phyloP scores from a whole-genome alignment of 1,140 invertebrate genomes.

The Ctenoplectra terminalis region DNA sequence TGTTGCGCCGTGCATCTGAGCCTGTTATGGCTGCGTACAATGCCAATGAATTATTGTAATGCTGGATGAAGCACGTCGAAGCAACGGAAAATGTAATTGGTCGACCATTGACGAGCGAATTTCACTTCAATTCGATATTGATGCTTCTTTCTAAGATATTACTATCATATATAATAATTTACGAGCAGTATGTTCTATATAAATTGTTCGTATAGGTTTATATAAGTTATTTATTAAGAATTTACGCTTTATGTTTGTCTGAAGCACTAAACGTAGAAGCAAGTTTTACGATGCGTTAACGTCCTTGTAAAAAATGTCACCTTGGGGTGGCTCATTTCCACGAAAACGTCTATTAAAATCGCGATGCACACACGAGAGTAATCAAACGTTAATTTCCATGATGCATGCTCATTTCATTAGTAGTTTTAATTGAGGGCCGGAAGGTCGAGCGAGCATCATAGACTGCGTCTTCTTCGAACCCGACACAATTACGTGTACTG shows the following conservation, averaged over 20 bases:
- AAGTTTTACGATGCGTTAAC: too few species aligned
- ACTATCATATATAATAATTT: too few species aligned
- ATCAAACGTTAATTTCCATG: constrained; percentile 35
- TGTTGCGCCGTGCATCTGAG: constrained; percentile 9
- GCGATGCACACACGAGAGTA: neutral
- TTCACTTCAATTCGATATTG: neutral
- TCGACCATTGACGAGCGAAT: neutral
- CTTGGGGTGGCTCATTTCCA: neutral
- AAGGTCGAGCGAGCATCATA: neutral
- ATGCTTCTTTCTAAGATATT: too few species aligned
- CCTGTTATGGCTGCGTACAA: constrained; percentile 7
- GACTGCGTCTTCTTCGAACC: neutral
- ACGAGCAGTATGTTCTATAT: too few species aligned
- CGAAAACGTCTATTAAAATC: neutral
- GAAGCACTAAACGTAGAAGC: too few species aligned
- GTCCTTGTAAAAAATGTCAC: neutral
- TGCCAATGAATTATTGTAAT: constrained; percentile 40
- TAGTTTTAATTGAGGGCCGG: constrained; percentile 7
- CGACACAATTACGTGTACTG: neutral
- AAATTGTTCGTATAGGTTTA: too few species aligned
- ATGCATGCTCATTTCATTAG: constrained; percentile 30
- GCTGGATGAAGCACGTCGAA: neutral
- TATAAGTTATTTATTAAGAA: too few species aligned
- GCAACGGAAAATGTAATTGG: constrained; percentile 16
- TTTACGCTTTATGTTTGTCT: too few species aligned